These are phyloP conservation scores for Archaeoteleia sp. DNA, from an alignment of 2,888 invertebrate species.

Conservation along the genomic window DNA sequence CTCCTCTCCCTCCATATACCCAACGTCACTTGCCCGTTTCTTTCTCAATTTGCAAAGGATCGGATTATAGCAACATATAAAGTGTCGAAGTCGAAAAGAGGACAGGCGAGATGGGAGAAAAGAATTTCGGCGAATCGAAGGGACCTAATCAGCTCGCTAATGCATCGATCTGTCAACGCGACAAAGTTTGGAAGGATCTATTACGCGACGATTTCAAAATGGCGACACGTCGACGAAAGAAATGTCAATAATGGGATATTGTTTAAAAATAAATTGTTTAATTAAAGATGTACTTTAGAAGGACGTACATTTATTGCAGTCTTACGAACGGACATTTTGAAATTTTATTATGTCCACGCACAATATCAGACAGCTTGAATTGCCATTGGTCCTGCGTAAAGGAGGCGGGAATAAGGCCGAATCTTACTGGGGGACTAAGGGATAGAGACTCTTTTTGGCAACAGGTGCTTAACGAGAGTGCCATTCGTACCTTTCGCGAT, in stretches of 20 bases:
- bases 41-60: slow-evolving; percentile 39
- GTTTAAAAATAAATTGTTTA: too few relatives aligned
- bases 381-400: slow-evolving; percentile 23
- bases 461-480: slow-evolving; percentile 62
- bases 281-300: too few relatives aligned
- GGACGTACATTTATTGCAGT: too few relatives aligned
- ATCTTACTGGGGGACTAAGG: slow-evolving; percentile 25
- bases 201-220: slow-evolving; percentile 25
- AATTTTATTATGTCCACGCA: slow-evolving; percentile 20
- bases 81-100: slow-evolving; percentile 20
- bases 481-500: slow-evolving; percentile 43
- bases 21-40: slow-evolving; percentile 32
- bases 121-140: slow-evolving; percentile 13
- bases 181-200: slow-evolving; percentile 11
- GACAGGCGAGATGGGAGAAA: slow-evolving; percentile 14
- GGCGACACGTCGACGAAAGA: slow-evolving; percentile 9
- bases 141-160: slow-evolving; percentile 68
- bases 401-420: slow-evolving; percentile 50
- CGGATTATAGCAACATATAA: slow-evolving; percentile 40
- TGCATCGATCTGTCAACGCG: slow-evolving; percentile 71
- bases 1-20: background rate
- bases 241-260: too few relatives aligned
- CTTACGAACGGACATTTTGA: slow-evolving; percentile 15
- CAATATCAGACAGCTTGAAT: too few relatives aligned
- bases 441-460: slow-evolving; percentile 53